Base-by-base conservation (phyloP, 2,113 vertebrate species). In the Prunella fulvescens region DNA sequence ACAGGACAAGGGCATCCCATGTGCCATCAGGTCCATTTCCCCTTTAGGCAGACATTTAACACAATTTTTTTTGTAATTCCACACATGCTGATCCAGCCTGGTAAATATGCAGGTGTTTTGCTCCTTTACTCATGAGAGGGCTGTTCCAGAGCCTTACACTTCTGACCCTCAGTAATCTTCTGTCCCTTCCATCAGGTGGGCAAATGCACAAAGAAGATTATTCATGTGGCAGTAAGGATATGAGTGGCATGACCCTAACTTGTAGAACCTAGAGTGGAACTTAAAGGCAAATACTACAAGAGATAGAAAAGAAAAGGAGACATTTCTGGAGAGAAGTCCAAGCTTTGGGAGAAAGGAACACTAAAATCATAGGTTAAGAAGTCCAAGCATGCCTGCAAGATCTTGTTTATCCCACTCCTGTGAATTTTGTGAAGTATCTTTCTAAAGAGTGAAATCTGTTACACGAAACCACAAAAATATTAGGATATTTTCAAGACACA, bases 111-210 rank as follows among this genome's bases (percentile, higher is more conserved):
- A 37, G 11, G 12, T 33, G 48, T 61, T 81, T 80, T 80, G 76
- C 31, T 80, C 35, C 66, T 0, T 0, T 19, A 56, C 4, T 45
- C 1, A 4, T 28, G 35, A 85, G 48, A 71, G 10, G n/a, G 14
- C 11, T 81, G 48, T 14, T 67, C 57, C 82, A 86, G 61, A 71
- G 70, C 47, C 61, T 76, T 31, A 24, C 5, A 4, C 42, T 90
- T 64, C 57, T 69, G 53, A 64, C 18, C n/a, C 33, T 51, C 14
- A 26, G n/a, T 12, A 67, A 69, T 26, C 40, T 53, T 88, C 57
- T 86, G 2, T 31, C 37, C 20, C 42, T 42, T 37, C 51, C 35
- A 56, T 60, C 48, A 76, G n/a, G 26, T 19, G 45, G 48, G 24
- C 33, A 88, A 76, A 80, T 23, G 39, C 0, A 0, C 6, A 1